Evolutionary conservation across 2,888 invertebrate species (phyloP).

Genomic region (Folsomia manolachei): DNA sequence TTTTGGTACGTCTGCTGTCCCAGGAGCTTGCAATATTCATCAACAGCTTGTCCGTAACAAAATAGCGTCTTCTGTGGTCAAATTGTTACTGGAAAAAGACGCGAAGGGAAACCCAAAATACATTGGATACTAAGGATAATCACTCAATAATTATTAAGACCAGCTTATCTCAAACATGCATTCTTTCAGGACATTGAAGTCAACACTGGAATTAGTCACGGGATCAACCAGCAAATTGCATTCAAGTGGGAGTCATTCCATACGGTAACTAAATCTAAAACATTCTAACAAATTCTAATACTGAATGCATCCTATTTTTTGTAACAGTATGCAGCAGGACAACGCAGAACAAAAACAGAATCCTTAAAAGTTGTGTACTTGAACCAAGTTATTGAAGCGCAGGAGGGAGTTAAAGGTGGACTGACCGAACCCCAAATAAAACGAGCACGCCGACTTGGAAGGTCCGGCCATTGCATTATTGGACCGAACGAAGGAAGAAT

Average conservation of each 20-base stretch:
- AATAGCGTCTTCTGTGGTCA: not conserved
- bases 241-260: not conserved
- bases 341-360: not conserved
- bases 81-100: not conserved
- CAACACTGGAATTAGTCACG: not conserved
- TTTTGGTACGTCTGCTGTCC: not conserved
- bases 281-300: not conserved
- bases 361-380: not conserved
- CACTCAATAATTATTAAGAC: too few relatives aligned
- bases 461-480: not conserved
- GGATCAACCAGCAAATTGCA: not conserved
- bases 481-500: not conserved
- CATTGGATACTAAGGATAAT: too few relatives aligned
- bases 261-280: not conserved
- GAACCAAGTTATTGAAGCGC: not conserved
- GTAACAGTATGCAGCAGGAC: not conserved
- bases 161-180: too few relatives aligned
- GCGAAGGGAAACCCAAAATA: not conserved
- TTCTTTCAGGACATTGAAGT: not conserved
- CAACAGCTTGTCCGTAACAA: not conserved
- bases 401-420: not conserved
- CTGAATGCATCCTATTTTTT: not conserved
- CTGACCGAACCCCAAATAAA: not conserved
- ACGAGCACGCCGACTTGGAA: not conserved
- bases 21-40: not conserved